A percentile compares a stretch with the other conserved stretches of the same genome.
These are phyloP conservation scores for Zalophus californianus DNA, from an alignment of 2,797 vertebrate genomes.

Conservation along the genomic window DNA sequence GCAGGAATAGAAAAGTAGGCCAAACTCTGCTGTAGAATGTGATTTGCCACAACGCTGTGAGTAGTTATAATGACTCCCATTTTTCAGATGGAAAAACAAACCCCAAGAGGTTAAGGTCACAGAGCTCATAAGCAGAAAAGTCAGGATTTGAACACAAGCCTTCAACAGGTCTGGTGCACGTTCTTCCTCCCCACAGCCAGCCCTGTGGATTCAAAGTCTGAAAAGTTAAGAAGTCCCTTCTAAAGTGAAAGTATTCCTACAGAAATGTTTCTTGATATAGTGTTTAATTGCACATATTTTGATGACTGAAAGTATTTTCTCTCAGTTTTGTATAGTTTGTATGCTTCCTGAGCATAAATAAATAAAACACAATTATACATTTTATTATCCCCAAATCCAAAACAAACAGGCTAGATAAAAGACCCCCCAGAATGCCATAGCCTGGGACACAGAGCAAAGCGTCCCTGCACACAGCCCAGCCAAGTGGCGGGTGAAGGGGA, in stretches of 20 bases:
- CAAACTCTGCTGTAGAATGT: neutral
- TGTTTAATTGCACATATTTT: neutral
- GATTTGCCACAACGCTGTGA: neutral
- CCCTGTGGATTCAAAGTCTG: neutral
- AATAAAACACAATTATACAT: neutral
- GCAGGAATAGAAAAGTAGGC: neutral
- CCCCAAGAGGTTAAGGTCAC: neutral
- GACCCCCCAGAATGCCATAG: neutral
- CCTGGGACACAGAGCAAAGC: neutral
- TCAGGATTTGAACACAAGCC: neutral
- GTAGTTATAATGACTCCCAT: neutral
- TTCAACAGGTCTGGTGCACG: neutral
- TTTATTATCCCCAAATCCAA: neutral
- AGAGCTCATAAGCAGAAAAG: neutral
- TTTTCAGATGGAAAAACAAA: constrained; percentile 28
- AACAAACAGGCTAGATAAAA: neutral
- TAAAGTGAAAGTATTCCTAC: neutral
- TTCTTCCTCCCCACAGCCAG: neutral
- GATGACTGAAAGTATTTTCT: neutral
- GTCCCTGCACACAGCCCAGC: neutral
- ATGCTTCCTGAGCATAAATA: neutral
- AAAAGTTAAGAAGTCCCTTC: neutral
- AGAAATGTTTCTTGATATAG: neutral
- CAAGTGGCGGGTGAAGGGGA: rapidly evolving
- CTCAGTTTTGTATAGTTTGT: constrained; percentile 5